A percentile compares a stretch with the other conserved stretches of the same genome.
Evolutionary conservation across 2,888 invertebrate species (phyloP).

Genomic region (Labia minor): DNA sequence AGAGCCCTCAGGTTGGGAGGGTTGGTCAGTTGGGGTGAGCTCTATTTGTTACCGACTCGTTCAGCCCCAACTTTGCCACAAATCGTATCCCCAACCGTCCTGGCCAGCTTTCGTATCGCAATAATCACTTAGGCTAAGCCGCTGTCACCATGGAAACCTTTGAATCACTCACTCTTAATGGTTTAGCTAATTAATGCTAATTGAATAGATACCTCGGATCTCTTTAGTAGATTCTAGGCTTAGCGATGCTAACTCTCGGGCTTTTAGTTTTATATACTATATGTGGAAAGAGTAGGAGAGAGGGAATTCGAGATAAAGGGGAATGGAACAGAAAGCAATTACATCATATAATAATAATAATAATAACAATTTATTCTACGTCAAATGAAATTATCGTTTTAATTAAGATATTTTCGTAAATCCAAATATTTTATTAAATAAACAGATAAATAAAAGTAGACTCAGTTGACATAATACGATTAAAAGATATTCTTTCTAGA

Average conservation of each 20-base stretch:
- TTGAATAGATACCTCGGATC: neutral
- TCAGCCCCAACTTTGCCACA: neutral
- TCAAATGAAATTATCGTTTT: too few relatives aligned
- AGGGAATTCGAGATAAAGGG: too few relatives aligned
- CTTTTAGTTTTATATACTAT: conserved; percentile 2
- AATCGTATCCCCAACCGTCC: neutral
- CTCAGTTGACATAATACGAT: too few relatives aligned
- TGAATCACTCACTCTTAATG: conserved; percentile 13
- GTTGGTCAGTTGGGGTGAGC: neutral
- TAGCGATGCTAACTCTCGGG: neutral
- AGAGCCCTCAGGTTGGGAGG: neutral
- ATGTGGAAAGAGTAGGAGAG: neutral
- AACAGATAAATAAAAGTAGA: too few relatives aligned
- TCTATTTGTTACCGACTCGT: conserved; percentile 3
- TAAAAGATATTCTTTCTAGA: too few relatives aligned
- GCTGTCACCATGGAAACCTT: conserved; percentile 5
- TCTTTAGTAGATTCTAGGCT: neutral
- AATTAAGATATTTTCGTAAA: too few relatives aligned
- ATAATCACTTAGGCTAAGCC: conserved; percentile 8
- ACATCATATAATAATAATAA: too few relatives aligned
- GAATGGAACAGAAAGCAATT: too few relatives aligned
- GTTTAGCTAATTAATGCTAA: conserved; percentile 7
- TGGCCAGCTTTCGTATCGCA: neutral
- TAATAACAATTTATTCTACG: too few relatives aligned
- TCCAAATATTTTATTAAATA: too few relatives aligned